Percentiles rank a stretch among this genome's conserved stretches.
Conservation (phyloP, 1,140 invertebrate species). For the Nilaparvata lugens region DNA sequence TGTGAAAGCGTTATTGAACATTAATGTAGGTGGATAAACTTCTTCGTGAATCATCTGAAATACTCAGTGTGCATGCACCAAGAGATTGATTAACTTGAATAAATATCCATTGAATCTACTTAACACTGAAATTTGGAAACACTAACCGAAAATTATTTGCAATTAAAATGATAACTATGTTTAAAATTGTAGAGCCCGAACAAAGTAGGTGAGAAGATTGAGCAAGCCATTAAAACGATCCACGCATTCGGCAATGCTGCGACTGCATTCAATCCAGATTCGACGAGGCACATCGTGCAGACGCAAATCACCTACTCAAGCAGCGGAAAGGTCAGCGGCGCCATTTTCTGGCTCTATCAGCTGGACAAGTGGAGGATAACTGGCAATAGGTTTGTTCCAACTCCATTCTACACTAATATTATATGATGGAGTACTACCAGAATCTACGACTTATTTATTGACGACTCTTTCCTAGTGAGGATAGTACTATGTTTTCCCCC, state of each 20-base stretch:
- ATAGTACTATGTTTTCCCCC: no score
- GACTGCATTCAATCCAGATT: constrained; percentile 76
- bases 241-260: constrained; percentile 75
- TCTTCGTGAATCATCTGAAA: no score
- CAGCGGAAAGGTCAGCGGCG: constrained; percentile 75
- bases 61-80: no score
- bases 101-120: no score
- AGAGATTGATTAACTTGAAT: no score
- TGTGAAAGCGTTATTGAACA: no score
- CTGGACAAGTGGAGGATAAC: constrained; percentile 84
- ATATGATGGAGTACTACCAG: no score
- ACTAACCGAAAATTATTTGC: no score
- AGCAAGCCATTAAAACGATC: constrained; percentile 61
- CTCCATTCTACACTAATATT: not conserved
- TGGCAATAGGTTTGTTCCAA: constrained; percentile 54
- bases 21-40: no score
- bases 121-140: no score
- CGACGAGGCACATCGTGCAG: constrained; percentile 75
- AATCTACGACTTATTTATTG: no score
- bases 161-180: constrained; percentile 7
- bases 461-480: no score
- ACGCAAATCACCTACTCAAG: constrained; percentile 75
- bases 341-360: constrained; percentile 75
- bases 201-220: constrained; percentile 55
- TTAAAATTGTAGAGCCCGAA: constrained; percentile 31